Evolutionary conservation across 2,113 vertebrate species (phyloP).

Genomic region (Theristicus caerulescens): DNA sequence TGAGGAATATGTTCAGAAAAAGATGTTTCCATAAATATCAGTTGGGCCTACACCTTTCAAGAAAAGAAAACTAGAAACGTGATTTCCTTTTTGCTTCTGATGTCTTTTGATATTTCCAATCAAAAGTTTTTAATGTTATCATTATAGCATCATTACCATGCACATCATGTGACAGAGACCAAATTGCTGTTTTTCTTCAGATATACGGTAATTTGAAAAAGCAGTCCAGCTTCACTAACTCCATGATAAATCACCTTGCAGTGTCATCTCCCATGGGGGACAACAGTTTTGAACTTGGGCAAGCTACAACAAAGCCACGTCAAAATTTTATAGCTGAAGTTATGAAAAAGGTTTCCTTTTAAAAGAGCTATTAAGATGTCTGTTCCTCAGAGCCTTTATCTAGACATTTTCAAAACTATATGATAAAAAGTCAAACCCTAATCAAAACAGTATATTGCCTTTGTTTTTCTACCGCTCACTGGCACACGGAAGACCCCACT

Average conservation of each 20-base stretch:
- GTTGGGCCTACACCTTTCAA: neutral
- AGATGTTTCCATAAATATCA: neutral
- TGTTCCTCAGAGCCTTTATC: neutral
- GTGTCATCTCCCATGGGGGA: neutral
- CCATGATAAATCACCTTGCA: neutral
- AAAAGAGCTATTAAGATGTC: accelerated
- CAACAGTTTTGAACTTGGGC: neutral
- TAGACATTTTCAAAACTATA: neutral
- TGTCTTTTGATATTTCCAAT: neutral
- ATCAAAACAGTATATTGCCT: neutral
- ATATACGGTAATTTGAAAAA: neutral
- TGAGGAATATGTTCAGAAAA: neutral
- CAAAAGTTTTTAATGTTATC: neutral
- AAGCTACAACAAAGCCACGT: neutral
- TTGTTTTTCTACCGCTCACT: neutral
- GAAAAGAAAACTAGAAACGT: neutral
- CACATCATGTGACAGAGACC: neutral
- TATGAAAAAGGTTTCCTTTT: neutral
- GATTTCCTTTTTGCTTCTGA: neutral
- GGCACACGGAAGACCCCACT: neutral
- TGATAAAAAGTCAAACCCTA: neutral
- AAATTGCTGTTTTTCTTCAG: neutral
- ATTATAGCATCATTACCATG: neutral
- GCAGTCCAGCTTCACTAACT: neutral
- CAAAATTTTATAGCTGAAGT: neutral